A percentile compares a stretch with the other conserved stretches of the same genome.
Evolutionary conservation across 2,797 vertebrate genomes (phyloP).

Genomic region (Sebastes hubbsi): DNA sequence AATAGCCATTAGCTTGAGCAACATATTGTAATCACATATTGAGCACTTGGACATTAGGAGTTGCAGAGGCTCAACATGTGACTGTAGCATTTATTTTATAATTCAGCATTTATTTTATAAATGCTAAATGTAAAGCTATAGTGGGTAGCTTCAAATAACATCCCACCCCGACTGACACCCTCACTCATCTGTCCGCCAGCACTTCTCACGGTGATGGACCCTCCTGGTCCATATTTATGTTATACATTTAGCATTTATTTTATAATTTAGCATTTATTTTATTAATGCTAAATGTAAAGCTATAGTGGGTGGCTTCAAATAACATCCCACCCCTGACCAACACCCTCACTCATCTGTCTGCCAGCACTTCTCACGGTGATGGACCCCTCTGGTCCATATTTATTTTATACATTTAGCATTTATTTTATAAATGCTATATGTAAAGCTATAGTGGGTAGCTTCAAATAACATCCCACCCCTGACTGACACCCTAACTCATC

Average conservation of each 20-base stretch:
- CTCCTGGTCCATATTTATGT: too few species aligned
- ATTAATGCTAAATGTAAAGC: neutral
- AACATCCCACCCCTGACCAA: neutral
- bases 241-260: neutral
- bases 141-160: too few species aligned
- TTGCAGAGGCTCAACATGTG: neutral
- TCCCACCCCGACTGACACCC: neutral
- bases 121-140: too few species aligned
- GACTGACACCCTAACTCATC: slow-evolving; percentile 32
- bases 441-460: neutral
- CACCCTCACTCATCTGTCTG: too few species aligned
- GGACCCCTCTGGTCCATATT: too few species aligned
- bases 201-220: too few species aligned
- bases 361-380: too few species aligned
- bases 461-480: neutral
- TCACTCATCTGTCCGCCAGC: too few species aligned
- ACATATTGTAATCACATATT: neutral
- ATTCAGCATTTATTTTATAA: too few species aligned
- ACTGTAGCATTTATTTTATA: too few species aligned
- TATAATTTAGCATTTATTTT: neutral
- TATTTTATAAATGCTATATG: neutral
- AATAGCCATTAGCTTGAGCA: neutral
- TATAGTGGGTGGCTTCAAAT: neutral
- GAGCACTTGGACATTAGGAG: neutral
- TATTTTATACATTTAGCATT: too few species aligned